phyloP scores from a whole-genome alignment of 2,888 invertebrate species.

The Sarcophaga subvicina region DNA sequence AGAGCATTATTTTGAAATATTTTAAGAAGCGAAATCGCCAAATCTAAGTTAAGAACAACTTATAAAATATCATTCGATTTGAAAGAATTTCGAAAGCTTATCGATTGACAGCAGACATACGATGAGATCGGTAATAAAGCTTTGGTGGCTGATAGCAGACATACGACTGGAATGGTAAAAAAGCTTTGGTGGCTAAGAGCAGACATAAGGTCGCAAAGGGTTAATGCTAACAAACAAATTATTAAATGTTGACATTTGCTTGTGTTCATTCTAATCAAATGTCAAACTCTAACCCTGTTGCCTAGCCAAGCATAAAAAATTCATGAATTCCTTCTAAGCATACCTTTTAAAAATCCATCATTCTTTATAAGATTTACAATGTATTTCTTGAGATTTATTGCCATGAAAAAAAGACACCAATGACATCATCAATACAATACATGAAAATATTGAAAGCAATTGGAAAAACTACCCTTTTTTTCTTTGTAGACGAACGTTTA shows the following conservation, averaged over 20 bases:
- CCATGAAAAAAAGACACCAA: conserved; percentile 43
- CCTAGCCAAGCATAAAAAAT: not conserved
- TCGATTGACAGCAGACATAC: too few species aligned
- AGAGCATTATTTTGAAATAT: too few species aligned
- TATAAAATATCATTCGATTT: too few species aligned
- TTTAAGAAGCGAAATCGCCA: too few species aligned
- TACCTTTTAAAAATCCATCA: conserved; percentile 42
- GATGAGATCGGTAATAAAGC: too few species aligned
- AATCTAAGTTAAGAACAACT: too few species aligned
- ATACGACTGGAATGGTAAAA: too few species aligned
- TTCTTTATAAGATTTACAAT: conserved; percentile 58
- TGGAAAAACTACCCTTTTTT: not conserved
- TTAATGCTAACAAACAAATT: too few species aligned
- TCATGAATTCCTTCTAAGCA: not conserved
- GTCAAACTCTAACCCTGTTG: not conserved
- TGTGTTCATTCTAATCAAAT: not conserved
- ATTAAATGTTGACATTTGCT: not conserved
- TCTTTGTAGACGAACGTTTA: conserved; percentile 8
- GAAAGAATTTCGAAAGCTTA: too few species aligned
- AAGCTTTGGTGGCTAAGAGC: too few species aligned
- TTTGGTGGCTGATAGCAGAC: too few species aligned
- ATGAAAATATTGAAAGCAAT: conserved; percentile 19
- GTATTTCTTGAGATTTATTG: conserved; percentile 51
- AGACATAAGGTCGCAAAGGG: too few species aligned
- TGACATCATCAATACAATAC: conserved; percentile 53